Conservation (phyloP, 2,113 vertebrate genomes). For the Polyodon spathula region DNA sequence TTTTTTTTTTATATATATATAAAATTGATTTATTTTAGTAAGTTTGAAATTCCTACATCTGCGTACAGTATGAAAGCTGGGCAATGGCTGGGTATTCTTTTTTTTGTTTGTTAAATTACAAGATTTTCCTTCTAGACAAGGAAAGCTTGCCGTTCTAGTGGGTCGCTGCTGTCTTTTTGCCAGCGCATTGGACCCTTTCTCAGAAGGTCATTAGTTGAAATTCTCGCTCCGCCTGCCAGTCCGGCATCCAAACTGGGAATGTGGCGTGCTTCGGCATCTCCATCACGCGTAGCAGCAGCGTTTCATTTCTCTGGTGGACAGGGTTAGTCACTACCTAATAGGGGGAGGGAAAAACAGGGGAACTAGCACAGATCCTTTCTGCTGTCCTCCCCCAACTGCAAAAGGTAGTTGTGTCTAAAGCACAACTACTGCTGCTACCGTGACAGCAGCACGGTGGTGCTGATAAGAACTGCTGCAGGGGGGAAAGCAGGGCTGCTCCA, state of each 20-base stretch:
- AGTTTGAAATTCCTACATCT: no score
- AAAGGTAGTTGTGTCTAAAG: conserved; percentile 18
- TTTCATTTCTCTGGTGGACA: conserved; percentile 61
- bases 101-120: no score
- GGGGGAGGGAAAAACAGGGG: conserved; percentile 61
- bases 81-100: no score
- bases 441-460: no score
- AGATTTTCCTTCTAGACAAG: conserved; percentile 1
- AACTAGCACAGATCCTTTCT: conserved; percentile 61
- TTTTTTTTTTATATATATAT: no score
- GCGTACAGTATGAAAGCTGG: no score
- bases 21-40: no score
- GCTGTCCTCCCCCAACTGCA: conserved; percentile 38
- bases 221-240: conserved; percentile 67
- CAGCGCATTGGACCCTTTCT: conserved; percentile 35
- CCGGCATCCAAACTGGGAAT: conserved; percentile 69
- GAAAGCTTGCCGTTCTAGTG: conserved; percentile 21
- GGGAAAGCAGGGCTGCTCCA: conserved; percentile 12
- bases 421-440: no score
- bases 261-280: conserved; percentile 71
- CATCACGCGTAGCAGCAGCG: conserved; percentile 60
- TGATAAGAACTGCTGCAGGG: background rate
- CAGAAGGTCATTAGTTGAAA: conserved; percentile 77
- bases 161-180: background rate
- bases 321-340: conserved; percentile 73